These are phyloP conservation scores for Dendroctonus ponderosae DNA, from an alignment of 1,140 invertebrate species.

Conservation along the genomic window DNA sequence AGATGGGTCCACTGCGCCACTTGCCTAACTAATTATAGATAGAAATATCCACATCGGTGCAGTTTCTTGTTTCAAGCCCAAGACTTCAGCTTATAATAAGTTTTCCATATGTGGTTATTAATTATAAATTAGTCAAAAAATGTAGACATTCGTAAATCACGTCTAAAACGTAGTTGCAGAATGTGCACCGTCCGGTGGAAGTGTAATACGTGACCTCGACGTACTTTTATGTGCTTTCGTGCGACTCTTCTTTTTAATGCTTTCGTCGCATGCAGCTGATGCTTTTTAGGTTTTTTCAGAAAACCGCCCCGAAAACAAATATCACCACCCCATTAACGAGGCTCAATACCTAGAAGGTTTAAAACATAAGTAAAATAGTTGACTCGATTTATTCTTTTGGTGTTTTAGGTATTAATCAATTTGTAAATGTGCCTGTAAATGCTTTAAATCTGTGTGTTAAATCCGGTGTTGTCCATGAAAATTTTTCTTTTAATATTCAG, in stretches of 20 bases:
- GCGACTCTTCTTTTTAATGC: slow-evolving; percentile 28
- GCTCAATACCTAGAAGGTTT: not conserved
- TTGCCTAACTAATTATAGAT: slow-evolving; percentile 13
- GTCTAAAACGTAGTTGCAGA: slow-evolving; percentile 7
- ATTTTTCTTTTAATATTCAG: no score
- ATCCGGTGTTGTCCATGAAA: no score
- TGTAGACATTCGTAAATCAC: slow-evolving; percentile 1
- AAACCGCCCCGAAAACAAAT: slow-evolving; percentile 20
- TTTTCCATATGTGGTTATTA: not conserved
- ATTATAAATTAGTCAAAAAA: not conserved
- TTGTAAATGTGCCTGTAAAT: no score
- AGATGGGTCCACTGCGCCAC: slow-evolving; percentile 23
- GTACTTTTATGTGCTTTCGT: slow-evolving; percentile 12
- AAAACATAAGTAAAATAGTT: not conserved
- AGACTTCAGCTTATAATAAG: not conserved
- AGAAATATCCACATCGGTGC: not conserved
- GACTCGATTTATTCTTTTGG: no score
- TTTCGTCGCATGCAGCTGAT: slow-evolving; percentile 26
- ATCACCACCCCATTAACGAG: not conserved
- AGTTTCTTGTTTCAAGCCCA: not conserved
- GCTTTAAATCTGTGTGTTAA: no score
- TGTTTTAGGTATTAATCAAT: no score
- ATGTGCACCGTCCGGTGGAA: slow-evolving; percentile 5
- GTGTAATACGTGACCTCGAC: slow-evolving; percentile 10
- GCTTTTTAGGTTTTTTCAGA: slow-evolving; percentile 23